Base-by-base conservation (phyloP, 2,888 invertebrate species). In the Aphidoletes aphidimyza region DNA sequence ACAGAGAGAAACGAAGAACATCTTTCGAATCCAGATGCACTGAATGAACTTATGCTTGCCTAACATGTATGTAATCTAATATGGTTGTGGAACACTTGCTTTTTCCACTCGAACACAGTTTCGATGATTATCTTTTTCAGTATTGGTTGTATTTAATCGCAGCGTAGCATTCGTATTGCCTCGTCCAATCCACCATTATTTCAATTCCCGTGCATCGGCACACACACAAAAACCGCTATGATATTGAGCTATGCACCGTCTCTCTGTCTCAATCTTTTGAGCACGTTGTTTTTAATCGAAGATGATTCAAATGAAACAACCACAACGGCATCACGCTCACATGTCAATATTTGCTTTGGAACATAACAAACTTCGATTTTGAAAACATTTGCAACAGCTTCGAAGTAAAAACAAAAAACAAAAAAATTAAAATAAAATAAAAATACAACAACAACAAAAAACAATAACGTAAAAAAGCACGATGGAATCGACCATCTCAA, bases 401-500 rank as follows among this genome's bases (percentile, higher is more conserved):
- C n/a, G n/a, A n/a, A n/a, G n/a, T n/a, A n/a, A n/a, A n/a, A n/a
- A n/a, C n/a, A n/a, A n/a, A n/a, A n/a, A n/a, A n/a, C n/a, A n/a
- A n/a, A n/a, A n/a, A n/a, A n/a, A n/a, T n/a, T n/a, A n/a, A n/a
- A n/a, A n/a, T n/a, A n/a, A n/a, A n/a, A n/a, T n/a, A n/a, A n/a
- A n/a, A n/a, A n/a, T n/a, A n/a, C n/a, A n/a, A n/a, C n/a, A n/a
- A n/a, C n/a, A n/a, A n/a, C n/a, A n/a, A n/a, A n/a, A n/a, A 42
- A 9, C 14, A 14, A 42, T 42, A 42, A 6, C 6, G 42, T 9
- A 42, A 42, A 42, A 42, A 42, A 42, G 42, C 42, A 42, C 42
- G n/a, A n/a, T n/a, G n/a, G n/a, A n/a, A n/a, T 69, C 14, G 30
- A 69, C 69, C 69, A 69, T 69, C 69, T 69, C 30, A 30, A 69